These are phyloP conservation scores for Encarsia formosa DNA, from an alignment of 2,888 invertebrate genomes.

Conservation along the genomic window DNA sequence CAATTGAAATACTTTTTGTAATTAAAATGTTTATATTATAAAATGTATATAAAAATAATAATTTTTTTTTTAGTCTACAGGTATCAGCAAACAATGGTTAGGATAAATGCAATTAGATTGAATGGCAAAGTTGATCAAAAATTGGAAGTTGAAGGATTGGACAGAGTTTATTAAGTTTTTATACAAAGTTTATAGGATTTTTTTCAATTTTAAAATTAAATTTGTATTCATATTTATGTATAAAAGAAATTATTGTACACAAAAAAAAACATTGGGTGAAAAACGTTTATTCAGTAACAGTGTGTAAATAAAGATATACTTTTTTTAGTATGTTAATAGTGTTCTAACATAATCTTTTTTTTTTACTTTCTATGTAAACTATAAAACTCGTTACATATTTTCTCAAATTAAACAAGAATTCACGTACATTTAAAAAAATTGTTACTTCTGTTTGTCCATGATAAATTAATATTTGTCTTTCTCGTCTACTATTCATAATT, in stretches of 20 bases:
- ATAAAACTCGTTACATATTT: not conserved
- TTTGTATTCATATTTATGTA: conserved; percentile 5
- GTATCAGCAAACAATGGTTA: conserved; percentile 67
- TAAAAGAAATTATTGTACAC: conserved; percentile 1
- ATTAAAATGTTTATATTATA: conserved; percentile 2
- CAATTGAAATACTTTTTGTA: not conserved
- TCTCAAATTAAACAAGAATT: no score
- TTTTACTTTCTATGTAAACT: not conserved
- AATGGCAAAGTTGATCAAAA: conserved; percentile 56
- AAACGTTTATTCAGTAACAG: conserved; percentile 26
- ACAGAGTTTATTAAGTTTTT: conserved; percentile 43
- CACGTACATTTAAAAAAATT: no score
- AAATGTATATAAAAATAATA: not conserved
- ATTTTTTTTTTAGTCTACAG: conserved; percentile 55
- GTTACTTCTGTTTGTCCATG: conserved; percentile 2
- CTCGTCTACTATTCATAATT: not conserved
- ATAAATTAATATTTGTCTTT: conserved; percentile 13
- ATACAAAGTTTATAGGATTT: conserved; percentile 8
- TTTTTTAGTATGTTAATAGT: conserved; percentile 16
- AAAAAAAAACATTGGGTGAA: conserved; percentile 2
- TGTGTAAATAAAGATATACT: conserved; percentile 27
- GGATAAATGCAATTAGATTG: conserved; percentile 71
- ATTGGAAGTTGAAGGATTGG: conserved; percentile 49
- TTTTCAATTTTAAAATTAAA: not conserved
- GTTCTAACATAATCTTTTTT: conserved; percentile 6